phyloP scores from a whole-genome alignment of 53 echinoderm and acorn worm genomes.

The Actinopyga echinites region DNA sequence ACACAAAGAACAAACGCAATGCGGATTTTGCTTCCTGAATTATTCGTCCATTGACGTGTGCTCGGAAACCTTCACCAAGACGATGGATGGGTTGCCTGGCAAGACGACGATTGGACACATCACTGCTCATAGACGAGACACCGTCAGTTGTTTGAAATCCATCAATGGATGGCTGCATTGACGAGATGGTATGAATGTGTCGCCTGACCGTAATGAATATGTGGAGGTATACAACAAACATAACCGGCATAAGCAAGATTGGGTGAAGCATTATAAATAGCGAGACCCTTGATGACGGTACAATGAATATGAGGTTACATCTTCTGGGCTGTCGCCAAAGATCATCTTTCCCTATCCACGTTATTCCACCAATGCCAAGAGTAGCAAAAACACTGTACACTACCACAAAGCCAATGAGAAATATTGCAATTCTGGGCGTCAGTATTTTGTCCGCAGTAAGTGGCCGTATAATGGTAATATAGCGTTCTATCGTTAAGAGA shows the following conservation, averaged over 20 bases:
- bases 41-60: neutral
- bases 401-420: neutral
- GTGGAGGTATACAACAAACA: neutral
- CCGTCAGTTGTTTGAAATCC: too few species aligned
- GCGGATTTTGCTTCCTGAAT: constrained; percentile 1
- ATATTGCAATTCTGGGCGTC: neutral
- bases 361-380: neutral
- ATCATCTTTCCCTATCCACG: neutral
- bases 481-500: neutral
- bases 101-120: too few species aligned
- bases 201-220: neutral
- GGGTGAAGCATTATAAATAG: neutral
- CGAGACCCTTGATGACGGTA: neutral
- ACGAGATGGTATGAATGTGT: neutral
- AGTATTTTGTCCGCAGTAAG: neutral
- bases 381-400: neutral
- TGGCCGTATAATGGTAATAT: neutral
- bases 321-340: neutral
- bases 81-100: too few species aligned
- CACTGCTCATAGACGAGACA: too few species aligned
- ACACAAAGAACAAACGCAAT: neutral
- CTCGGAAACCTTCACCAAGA: too few species aligned
- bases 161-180: too few species aligned
- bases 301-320: neutral
- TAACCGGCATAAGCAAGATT: neutral